Conservation (phyloP, 1,140 invertebrate species). For the Dendroctonus valens region DNA sequence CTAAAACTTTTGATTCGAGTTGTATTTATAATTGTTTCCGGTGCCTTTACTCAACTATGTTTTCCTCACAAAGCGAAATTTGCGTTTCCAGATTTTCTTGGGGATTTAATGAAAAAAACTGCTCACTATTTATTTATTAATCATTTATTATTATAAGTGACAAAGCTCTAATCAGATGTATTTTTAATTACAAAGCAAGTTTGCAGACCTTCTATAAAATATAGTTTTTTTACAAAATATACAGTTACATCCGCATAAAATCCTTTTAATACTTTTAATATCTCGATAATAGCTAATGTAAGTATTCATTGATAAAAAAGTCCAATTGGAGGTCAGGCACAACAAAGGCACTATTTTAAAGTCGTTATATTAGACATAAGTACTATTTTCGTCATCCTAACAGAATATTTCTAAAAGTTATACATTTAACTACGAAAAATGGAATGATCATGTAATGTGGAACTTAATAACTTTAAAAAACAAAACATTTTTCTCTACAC, state of each 20-base stretch:
- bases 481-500: slow-evolving; percentile 1
- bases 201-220: slow-evolving; percentile 40
- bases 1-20: too few relatives aligned
- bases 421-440: slow-evolving; percentile 5
- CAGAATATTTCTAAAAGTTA: slow-evolving; percentile 30
- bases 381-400: slow-evolving; percentile 29
- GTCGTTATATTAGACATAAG: slow-evolving; percentile 31
- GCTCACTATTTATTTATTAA: slow-evolving; percentile 7
- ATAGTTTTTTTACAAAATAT: slow-evolving; percentile 42
- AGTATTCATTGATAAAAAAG: slow-evolving; percentile 10
- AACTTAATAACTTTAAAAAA: slow-evolving; percentile 26
- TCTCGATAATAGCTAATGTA: slow-evolving; percentile 10
- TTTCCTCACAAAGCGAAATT: too few relatives aligned
- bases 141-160: slow-evolving; percentile 39
- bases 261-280: slow-evolving; percentile 41
- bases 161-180: slow-evolving; percentile 37
- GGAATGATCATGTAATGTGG: slow-evolving; percentile 12
- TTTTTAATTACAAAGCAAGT: slow-evolving; percentile 42
- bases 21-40: too few relatives aligned
- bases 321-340: slow-evolving; percentile 31
- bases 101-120: slow-evolving; percentile 2
- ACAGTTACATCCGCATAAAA: slow-evolving; percentile 38
- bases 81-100: neutral
- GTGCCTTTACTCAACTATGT: too few relatives aligned
- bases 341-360: slow-evolving; percentile 40